phyloP scores from a whole-genome alignment of 2,888 invertebrate species.

The Cremastinae sp. region DNA sequence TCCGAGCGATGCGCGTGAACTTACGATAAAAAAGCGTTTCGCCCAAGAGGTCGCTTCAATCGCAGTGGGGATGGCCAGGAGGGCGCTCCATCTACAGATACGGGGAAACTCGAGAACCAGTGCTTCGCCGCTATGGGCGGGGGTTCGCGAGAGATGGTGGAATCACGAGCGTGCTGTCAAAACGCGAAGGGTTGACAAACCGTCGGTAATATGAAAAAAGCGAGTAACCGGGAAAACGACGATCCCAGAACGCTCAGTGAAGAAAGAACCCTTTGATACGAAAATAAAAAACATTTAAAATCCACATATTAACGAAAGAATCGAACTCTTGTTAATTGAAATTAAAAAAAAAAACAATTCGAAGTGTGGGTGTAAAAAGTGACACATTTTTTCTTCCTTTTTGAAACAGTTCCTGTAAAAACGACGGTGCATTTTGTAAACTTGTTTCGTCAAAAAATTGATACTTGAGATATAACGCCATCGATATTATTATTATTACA shows the following conservation, averaged over 20 bases:
- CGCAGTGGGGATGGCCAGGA: conserved; percentile 31
- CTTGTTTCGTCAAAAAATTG: too few species aligned
- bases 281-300: background rate
- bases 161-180: conserved; percentile 21
- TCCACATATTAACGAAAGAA: background rate
- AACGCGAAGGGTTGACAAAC: conserved; percentile 16
- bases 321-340: background rate
- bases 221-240: background rate
- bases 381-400: too few species aligned
- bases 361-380: background rate
- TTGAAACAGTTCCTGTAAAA: too few species aligned
- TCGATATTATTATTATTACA: too few species aligned
- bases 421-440: too few species aligned
- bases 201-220: background rate
- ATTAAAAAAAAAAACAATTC: background rate
- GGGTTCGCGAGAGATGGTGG: conserved; percentile 43
- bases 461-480: too few species aligned
- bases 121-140: conserved; percentile 47
- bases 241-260: background rate
- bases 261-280: background rate
- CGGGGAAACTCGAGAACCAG: conserved; percentile 35
- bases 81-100: conserved; percentile 34
- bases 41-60: conserved; percentile 35
- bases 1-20: too few species aligned
- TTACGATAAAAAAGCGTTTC: background rate